Evolutionary conservation across 2,113 vertebrate species (phyloP).

Genomic region (Crocuta crocuta): DNA sequence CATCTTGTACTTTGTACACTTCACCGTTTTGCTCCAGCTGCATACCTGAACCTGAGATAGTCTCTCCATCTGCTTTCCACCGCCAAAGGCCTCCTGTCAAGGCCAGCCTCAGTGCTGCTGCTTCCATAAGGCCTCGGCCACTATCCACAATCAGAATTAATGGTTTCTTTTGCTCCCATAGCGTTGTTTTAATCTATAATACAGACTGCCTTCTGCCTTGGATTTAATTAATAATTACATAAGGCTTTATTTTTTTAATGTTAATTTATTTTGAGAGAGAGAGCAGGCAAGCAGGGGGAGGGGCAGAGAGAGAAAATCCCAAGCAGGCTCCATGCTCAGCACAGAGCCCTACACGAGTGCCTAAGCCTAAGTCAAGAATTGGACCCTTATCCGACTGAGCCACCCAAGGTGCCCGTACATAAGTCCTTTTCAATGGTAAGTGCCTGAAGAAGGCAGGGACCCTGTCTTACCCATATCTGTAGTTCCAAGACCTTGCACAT

Average conservation of each 20-base stretch:
- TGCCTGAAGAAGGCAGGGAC: not conserved
- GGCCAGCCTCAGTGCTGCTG: not conserved
- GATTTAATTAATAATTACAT: constrained; percentile 45
- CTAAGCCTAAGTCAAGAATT: too few relatives aligned
- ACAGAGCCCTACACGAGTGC: too few relatives aligned
- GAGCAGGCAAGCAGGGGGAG: too few relatives aligned
- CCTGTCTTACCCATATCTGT: not conserved
- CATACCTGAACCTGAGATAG: not conserved
- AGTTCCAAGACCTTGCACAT: constrained; percentile 32
- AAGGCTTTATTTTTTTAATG: not conserved
- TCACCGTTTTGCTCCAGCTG: not conserved
- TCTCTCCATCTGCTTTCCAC: not conserved
- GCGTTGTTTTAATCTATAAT: constrained; percentile 45
- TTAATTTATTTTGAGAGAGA: too few relatives aligned
- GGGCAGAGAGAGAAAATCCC: too few relatives aligned
- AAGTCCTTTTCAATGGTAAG: constrained; percentile 8
- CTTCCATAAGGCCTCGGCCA: not conserved
- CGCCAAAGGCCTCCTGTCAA: not conserved
- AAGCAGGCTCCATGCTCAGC: too few relatives aligned
- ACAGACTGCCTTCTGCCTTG: not conserved
- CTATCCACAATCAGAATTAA: not conserved
- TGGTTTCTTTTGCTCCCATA: not conserved
- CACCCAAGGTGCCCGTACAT: not conserved
- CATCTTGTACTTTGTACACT: not conserved
- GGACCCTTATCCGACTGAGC: too few relatives aligned